Base-by-base conservation (phyloP, 2,113 vertebrate species). In the Lophochroa leadbeateri region DNA sequence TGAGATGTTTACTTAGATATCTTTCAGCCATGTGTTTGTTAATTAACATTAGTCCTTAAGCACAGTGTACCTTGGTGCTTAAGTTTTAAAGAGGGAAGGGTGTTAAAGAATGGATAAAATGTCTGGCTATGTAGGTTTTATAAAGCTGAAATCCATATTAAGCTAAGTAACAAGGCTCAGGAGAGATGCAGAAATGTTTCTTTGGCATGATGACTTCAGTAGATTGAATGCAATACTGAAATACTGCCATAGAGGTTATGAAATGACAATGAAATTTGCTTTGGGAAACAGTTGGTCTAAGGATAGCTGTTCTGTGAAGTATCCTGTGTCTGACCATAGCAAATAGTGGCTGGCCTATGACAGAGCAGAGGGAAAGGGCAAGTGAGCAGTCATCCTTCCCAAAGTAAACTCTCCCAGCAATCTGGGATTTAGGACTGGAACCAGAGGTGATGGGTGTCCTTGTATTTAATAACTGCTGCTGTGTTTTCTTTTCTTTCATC, bases 351-450 rank as follows among this genome's bases (percentile, higher is more conserved):
- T 86, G 61, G 21, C 61, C 39, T 74, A 3, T 86, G 65, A 28
- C 53, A 57, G 82, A 81, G 55, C 57, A 71, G 39, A 81, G 74
- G 50, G 75, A 89, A 89, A 96, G 86, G 86, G 81, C 85, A 92
- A 89, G 81, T 50, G 83, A 3, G 7, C 80, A 68, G 11, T 91
- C 86, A 89, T 68, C 70, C 44, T 84, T 89, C 86, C 86, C 69
- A 69, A 82, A 95, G 77, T 71, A 9, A 31, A 14, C 52, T 63
- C 72, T 27, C 53, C 17, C 47, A 68, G 43, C 55, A 60, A 5
- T 41, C 64, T 47, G 76, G 77, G 60, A 71, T 84, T 86, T 78
- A 81, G 65, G 39, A 52, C 47, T 53, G 81, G 53, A 81, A 77
- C 37, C 88, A 75, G 72, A 71, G n/a, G 1, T 25, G 9, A 29